phyloP scores from a whole-genome alignment of 2,797 vertebrate species.

The Sternarchorhynchus goeldii region DNA sequence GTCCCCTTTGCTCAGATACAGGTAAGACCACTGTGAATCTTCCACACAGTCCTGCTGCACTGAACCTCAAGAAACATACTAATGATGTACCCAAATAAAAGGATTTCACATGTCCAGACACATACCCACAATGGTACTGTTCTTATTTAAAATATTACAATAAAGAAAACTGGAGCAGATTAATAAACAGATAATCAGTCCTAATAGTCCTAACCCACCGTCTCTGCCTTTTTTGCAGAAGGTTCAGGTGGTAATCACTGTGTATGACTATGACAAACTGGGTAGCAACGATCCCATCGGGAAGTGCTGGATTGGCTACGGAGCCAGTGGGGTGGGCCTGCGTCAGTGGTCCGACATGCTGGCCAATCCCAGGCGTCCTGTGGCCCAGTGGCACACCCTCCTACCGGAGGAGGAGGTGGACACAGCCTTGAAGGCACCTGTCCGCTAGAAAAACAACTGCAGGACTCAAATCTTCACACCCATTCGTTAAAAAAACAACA shows the following conservation, averaged over 20 bases:
- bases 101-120: too few relatives aligned
- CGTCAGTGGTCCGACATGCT: slow-evolving; percentile 93
- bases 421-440: slow-evolving; percentile 77
- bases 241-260: slow-evolving; percentile 85
- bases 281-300: slow-evolving; percentile 91
- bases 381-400: slow-evolving; percentile 91
- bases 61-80: too few relatives aligned
- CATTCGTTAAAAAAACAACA: not conserved
- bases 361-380: slow-evolving; percentile 87
- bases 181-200: too few relatives aligned
- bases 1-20: slow-evolving; percentile 92
- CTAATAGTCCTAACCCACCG: not conserved
- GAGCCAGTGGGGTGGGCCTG: slow-evolving; percentile 81
- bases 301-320: slow-evolving; percentile 85
- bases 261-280: slow-evolving; percentile 92
- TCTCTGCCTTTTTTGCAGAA: slow-evolving; percentile 71
- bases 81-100: too few relatives aligned
- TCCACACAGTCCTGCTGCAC: too few relatives aligned
- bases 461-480: not conserved
- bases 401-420: slow-evolving; percentile 82
- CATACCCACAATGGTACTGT: too few relatives aligned
- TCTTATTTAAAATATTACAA: too few relatives aligned
- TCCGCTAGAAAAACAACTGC: slow-evolving; percentile 67
- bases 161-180: too few relatives aligned
- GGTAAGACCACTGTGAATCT: slow-evolving; percentile 64